phyloP scores from a whole-genome alignment of 2,113 vertebrate species.

The Muscicapa adusta region DNA sequence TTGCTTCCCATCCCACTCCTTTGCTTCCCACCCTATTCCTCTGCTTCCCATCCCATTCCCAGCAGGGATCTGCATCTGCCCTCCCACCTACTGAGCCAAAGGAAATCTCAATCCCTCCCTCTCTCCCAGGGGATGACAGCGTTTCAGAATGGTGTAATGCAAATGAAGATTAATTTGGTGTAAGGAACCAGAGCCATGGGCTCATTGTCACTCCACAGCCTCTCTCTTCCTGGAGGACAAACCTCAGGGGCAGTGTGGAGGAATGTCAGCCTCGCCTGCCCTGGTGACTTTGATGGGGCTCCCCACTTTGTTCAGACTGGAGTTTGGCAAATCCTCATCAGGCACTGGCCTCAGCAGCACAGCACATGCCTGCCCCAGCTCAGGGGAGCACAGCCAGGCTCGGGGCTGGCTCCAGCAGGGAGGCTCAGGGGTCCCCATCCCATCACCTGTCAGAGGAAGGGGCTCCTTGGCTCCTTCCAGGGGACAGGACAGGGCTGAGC shows the following conservation, averaged over 20 bases:
- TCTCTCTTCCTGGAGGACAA: accelerated
- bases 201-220: background rate
- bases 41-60: accelerated
- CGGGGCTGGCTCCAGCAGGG: accelerated
- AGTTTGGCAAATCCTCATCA: accelerated
- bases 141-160: background rate
- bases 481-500: background rate
- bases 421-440: background rate
- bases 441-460: background rate
- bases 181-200: background rate
- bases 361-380: background rate
- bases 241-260: background rate
- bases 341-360: background rate
- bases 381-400: background rate
- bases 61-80: background rate
- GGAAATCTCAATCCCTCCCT: background rate
- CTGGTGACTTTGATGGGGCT: background rate
- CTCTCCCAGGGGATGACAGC: background rate
- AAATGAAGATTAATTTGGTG: background rate
- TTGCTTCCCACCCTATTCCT: background rate
- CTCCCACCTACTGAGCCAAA: background rate
- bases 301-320: background rate
- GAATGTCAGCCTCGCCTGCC: accelerated
- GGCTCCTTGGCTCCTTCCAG: background rate
- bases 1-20: no score